A percentile compares a stretch with the other conserved stretches of the same genome.
phyloP scores from a whole-genome alignment of 2,888 invertebrate species.

The Gisinianus flammeolus region DNA sequence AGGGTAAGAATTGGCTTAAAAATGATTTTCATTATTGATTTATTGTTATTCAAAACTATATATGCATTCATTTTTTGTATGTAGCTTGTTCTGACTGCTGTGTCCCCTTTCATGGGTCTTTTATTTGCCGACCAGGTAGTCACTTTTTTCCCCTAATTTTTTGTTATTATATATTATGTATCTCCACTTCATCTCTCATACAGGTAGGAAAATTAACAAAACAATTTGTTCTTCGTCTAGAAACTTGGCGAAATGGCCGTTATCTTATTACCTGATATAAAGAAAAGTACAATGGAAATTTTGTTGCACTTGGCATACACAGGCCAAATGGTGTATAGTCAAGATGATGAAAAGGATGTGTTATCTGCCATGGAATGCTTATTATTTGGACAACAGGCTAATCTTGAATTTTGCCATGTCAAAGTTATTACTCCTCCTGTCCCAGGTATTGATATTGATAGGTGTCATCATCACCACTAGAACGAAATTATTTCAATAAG shows the following conservation, averaged over 20 bases:
- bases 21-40: too few species aligned
- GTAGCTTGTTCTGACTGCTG: constrained; percentile 50
- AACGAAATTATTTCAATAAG: too few species aligned
- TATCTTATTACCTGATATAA: constrained; percentile 52
- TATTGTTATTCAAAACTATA: too few species aligned
- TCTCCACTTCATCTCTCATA: neutral
- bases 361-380: constrained; percentile 45
- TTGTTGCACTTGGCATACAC: constrained; percentile 51
- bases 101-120: constrained; percentile 46
- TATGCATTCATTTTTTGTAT: too few species aligned
- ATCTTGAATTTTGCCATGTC: constrained; percentile 36
- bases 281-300: constrained; percentile 43
- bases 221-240: constrained; percentile 29
- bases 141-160: neutral
- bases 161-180: neutral
- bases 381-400: constrained; percentile 41
- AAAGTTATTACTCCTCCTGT: neutral
- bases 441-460: neutral
- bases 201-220: neutral
- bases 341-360: constrained; percentile 45
- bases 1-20: too few species aligned
- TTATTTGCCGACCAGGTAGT: constrained; percentile 50
- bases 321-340: constrained; percentile 45
- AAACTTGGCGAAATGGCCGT: constrained; percentile 47
- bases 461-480: neutral